Evolutionary conservation across 1,140 invertebrate species (phyloP), one percentile per base, ranked within the genome.

Genomic region (Gryllus bimaculatus): DNA sequence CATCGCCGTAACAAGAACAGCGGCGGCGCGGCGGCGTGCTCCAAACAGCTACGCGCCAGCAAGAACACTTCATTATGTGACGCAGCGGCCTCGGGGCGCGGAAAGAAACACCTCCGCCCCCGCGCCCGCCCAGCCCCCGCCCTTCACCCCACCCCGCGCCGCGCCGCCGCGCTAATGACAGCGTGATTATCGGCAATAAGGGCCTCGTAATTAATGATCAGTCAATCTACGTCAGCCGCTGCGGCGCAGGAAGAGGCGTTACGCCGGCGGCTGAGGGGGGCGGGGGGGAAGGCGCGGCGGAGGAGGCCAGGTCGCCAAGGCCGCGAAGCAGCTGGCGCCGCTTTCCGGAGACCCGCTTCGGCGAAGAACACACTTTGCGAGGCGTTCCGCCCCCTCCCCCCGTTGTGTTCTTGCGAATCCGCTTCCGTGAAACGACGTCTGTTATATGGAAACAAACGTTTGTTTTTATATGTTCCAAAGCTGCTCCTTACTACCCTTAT

Each of bases 11-110:
- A 66, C 54, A 66, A 66, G 54, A 66, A 66, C 54, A 66, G 54
- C 54, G 54, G 54, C 54, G 54, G 54, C 54, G 54, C 54, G 54
- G 54, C 54, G 54, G 54, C 54, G 54, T 66, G 54, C 54, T 66
- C 54, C 54, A 66, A 66, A 66, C 54, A 66, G 54, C 54, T 66
- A 66, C 18, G 54, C 54, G 54, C 54, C 54, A 66, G 54, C 54
- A 66, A 66, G 54, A 66, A 66, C 54, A 66, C 54, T 66, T 66
- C 54, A 66, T 66, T 66, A 66, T 66, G 54, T 66, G 54, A 66
- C 54, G 54, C 10, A 7, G 54, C 54, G 18, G 54, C 18, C 54
- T 18, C 18, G 54, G 54, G 54, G 18, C 54, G 54, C 54, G 18
- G 54, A 66, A 66, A 66, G 54, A 66, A 66, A 66, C 54, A 66